Percentiles rank a stretch among this genome's conserved stretches.
Evolutionary conservation across 2,113 vertebrate species (phyloP).

Genomic region (Ceyx melanurus): DNA sequence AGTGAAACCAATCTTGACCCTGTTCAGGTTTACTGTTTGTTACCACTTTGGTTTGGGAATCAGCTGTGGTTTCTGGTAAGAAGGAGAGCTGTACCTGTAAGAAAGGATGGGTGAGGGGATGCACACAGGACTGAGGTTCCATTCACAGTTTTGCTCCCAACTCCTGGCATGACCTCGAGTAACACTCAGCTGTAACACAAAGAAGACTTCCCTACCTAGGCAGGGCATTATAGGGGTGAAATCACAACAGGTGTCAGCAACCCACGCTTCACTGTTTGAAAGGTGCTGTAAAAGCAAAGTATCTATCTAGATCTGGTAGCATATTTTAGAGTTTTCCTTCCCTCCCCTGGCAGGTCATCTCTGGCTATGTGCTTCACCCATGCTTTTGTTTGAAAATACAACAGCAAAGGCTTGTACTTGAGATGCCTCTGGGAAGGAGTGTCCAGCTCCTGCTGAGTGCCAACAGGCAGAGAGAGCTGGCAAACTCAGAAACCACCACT

Average conservation of each 20-base stretch:
- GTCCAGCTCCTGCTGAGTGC: neutral
- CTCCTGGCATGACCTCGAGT: neutral
- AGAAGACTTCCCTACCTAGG: neutral
- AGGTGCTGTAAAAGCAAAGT: neutral
- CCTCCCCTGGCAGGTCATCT: neutral
- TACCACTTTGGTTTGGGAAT: neutral
- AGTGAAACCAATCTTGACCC: neutral
- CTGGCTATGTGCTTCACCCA: neutral
- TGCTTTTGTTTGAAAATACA: neutral
- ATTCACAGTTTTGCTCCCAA: neutral
- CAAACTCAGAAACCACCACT: neutral
- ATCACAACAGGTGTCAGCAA: neutral
- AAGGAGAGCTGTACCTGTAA: neutral
- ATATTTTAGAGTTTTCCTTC: neutral
- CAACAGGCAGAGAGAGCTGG: neutral
- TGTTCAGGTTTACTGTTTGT: neutral
- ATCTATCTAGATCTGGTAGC: neutral
- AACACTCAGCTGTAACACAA: neutral
- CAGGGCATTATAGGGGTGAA: neutral
- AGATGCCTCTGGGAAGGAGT: accelerated
- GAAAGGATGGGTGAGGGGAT: neutral
- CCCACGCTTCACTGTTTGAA: neutral
- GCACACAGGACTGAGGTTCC: neutral
- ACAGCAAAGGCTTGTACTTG: neutral
- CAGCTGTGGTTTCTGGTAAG: neutral